Percentiles rank a stretch among this genome's conserved stretches.
Conservation (phyloP, 1,140 invertebrate species). For the Monochamus saltuarius region DNA sequence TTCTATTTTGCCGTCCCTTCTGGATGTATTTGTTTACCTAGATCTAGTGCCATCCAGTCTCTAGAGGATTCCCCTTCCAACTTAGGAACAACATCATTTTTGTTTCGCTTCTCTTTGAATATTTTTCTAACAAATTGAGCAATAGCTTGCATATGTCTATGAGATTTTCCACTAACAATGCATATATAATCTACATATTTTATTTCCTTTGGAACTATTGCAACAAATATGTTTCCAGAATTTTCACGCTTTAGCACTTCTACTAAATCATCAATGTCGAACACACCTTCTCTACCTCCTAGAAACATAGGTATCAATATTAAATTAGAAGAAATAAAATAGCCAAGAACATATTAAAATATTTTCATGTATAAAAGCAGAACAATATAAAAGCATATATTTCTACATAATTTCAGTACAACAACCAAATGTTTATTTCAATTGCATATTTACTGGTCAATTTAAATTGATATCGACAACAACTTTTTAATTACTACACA, state of each 20-base stretch:
- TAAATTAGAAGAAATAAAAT: not conserved
- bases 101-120: constrained; percentile 72
- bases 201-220: constrained; percentile 68
- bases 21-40: constrained; percentile 73
- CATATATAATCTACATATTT: constrained; percentile 61
- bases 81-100: constrained; percentile 67
- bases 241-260: constrained; percentile 75
- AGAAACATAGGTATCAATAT: constrained; percentile 16
- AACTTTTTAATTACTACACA: too few species aligned
- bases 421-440: too few species aligned
- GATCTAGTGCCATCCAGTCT: constrained; percentile 88
- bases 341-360: not conserved
- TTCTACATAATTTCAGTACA: too few species aligned
- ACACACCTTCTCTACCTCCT: constrained; percentile 41
- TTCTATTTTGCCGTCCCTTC: too few species aligned
- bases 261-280: constrained; percentile 76
- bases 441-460: too few species aligned
- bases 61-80: constrained; percentile 74
- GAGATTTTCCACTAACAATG: constrained; percentile 41
- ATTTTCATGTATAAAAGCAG: not conserved
- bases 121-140: constrained; percentile 75
- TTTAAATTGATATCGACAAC: too few species aligned
- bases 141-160: constrained; percentile 61
- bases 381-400: not conserved
- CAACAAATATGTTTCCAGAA: constrained; percentile 79